Evolutionary conservation across 2,797 vertebrate genomes (phyloP).

Genomic region (Schizopygopsis malacanthus): DNA sequence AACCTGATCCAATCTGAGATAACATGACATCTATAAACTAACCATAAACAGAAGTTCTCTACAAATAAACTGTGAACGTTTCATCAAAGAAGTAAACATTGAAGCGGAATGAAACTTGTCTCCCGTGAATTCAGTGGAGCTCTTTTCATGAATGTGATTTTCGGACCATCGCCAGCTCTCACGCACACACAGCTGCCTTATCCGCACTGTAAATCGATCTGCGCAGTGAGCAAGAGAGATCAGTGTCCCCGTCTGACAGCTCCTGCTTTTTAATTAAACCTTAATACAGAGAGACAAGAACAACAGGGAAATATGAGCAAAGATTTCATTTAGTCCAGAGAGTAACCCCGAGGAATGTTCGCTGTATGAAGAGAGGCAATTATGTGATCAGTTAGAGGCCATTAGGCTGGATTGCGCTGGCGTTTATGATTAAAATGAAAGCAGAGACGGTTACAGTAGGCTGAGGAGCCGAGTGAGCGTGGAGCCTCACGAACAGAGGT

Average conservation of each 20-base stretch:
- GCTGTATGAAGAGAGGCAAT: slow-evolving; percentile 66
- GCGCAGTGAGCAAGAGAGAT: slow-evolving; percentile 72
- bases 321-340: slow-evolving; percentile 68
- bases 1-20: background rate
- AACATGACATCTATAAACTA: background rate
- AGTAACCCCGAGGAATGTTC: slow-evolving; percentile 70
- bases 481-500: slow-evolving; percentile 41
- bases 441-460: slow-evolving; percentile 67
- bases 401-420: slow-evolving; percentile 69
- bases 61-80: background rate
- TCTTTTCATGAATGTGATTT: slow-evolving; percentile 76
- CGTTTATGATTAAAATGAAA: slow-evolving; percentile 68
- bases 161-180: slow-evolving; percentile 69
- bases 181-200: slow-evolving; percentile 71
- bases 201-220: slow-evolving; percentile 78
- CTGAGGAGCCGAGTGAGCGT: slow-evolving; percentile 58
- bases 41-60: background rate
- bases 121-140: background rate
- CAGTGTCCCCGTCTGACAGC: slow-evolving; percentile 74
- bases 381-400: slow-evolving; percentile 74
- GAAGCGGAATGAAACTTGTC: background rate
- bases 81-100: slow-evolving; percentile 19
- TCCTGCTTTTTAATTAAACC: slow-evolving; percentile 82
- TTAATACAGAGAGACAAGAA: slow-evolving; percentile 68
- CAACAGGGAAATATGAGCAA: slow-evolving; percentile 58